Base-by-base conservation (phyloP, 1,140 invertebrate species). In the Augochlora pura region DNA sequence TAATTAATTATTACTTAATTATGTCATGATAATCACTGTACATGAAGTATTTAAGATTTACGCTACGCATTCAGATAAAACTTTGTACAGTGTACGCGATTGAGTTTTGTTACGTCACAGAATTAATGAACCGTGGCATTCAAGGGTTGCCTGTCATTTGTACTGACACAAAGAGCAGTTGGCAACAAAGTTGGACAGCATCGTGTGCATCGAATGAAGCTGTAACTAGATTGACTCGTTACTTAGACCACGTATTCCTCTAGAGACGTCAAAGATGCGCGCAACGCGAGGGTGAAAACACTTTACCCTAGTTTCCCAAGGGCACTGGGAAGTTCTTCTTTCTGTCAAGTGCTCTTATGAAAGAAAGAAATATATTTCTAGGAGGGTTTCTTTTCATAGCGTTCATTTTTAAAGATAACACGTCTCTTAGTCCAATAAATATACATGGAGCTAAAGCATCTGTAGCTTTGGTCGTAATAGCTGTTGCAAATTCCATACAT, bases 151-250 rank as follows among this genome's bases (percentile, higher is more conserved):
- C 49, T 16, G 39, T 42, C 6, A 10, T 42, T 42, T 42, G 39
- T 42, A 7, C 14, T 46, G 10, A 14, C 14, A 46, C 42, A 38
- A 60, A 78, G 8, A 38, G n/a, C 23, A 71, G 54, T 63, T 16
- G 7, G 60, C 66, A 63, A 70, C 60, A 25, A 46, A 81, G 32
- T 42, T 66, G 46, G 46, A n/a, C 8, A 62, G 54, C 18, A 52
- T 46, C 14, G 59, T 63, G 42, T 14, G 12, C n/a, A 63, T 71
- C 54, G 54, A 62, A 74, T 57, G 57, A 52, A 52, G 16, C 49
- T 54, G 73, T 87, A 89, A 89, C 86, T 83, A 77, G 89, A 86
- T 84, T 85, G 84, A 87, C 87, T 84, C 4, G 60, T 84, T 68
- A 38, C 25, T 60, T 46, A 64, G 63, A 49, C 25, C 23, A 25